These are phyloP conservation scores for Cremastinae sp. DNA, from an alignment of 2,888 invertebrate genomes.

Conservation along the genomic window DNA sequence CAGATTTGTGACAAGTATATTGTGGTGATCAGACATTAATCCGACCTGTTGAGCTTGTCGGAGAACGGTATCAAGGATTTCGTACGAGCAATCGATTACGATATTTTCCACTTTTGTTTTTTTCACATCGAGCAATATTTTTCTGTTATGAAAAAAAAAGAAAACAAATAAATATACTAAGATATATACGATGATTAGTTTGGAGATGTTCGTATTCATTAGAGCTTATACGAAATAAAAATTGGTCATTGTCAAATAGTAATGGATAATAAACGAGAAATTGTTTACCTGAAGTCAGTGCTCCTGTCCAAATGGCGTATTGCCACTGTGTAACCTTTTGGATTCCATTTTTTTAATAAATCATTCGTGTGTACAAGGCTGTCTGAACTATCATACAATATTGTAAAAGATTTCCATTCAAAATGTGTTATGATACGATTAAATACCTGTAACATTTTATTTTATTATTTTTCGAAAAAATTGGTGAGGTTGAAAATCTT, in stretches of 20 bases:
- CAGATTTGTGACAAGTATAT: conserved; percentile 88
- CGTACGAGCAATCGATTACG: conserved; percentile 87
- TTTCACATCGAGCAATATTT: conserved; percentile 87
- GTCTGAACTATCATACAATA: conserved; percentile 91
- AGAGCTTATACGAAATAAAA: no score
- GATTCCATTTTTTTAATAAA: conserved; percentile 86
- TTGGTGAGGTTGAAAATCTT: background rate
- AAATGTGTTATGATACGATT: conserved; percentile 86
- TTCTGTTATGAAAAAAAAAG: conserved; percentile 77
- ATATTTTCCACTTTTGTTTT: conserved; percentile 86
- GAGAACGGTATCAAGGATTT: conserved; percentile 83
- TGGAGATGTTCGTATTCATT: no score
- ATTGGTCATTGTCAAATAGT: background rate
- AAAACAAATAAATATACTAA: background rate
- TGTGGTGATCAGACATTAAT: conserved; percentile 89
- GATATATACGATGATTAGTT: no score
- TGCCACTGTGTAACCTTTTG: conserved; percentile 82
- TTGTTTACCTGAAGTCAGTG: conserved; percentile 82
- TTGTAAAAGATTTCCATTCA: conserved; percentile 92
- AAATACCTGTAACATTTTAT: conserved; percentile 81
- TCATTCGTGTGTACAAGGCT: conserved; percentile 87
- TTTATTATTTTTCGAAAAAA: background rate
- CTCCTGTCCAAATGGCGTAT: conserved; percentile 84
- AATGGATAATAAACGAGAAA: background rate
- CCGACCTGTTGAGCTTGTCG: conserved; percentile 93